Base-by-base conservation (phyloP, 2,797 vertebrate genomes). In the Danio kyathit region DNA sequence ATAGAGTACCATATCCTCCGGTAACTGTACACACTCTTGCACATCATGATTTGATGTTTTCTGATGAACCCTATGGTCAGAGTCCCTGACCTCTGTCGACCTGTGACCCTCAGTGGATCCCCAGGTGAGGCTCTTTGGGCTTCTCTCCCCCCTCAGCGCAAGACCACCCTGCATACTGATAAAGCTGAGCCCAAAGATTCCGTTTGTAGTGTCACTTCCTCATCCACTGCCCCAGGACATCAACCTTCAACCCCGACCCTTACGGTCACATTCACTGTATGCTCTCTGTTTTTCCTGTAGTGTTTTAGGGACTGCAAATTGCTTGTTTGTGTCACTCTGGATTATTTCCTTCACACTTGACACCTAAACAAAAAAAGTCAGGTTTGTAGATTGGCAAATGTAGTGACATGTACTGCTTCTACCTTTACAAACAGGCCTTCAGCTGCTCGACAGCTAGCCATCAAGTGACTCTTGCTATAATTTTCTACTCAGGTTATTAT, bases 191-290 rank as follows among this genome's bases (percentile, higher is more conserved):
- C 48, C 40, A 70, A 66, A 63, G 11, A 61, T 76, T 63, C 19
- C 16, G 7, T 82, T 75, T 81, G 73, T 81, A 76, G 72, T 75
- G 46, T 61, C 73, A 81, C 56, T 75, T 66, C 49, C 44, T 67
- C 40, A 29, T 79, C 38, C 17, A 80, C 77, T 52, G 73, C 80
- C 66, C 29, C 11, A 14, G 43, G 69, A 13, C 59, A 21, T 66
- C 21, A 29, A 57, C 17, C 70, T 19, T 76, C 29, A 59, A 12
- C 46, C 61, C 52, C 4, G 7, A 41, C 69, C 67, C 44, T 65
- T 51, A 46, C 14, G 14, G 56, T 40, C 65, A 61, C 56, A 40
- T 6, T 71, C 16, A 51, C 21, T 11, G 43, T 59, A 60, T 43
- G 16, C 57, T 57, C 5, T 40, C 14, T 9, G 11, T n/a, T 60